Conservation (phyloP, 2,888 invertebrate species). For the Sturmia bella region DNA sequence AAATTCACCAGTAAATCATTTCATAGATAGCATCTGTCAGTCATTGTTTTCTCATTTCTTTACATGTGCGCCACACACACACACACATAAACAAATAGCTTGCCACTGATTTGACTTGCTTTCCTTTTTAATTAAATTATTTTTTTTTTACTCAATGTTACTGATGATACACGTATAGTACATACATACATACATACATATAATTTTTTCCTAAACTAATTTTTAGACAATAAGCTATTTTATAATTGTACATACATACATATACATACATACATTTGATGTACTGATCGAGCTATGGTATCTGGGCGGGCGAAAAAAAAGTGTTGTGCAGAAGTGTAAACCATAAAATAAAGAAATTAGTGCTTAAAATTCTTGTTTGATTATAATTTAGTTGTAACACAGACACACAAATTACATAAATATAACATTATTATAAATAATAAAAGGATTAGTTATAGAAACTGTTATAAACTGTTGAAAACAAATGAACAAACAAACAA, state of each 20-base stretch:
- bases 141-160: constrained; percentile 20
- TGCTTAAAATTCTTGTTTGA: constrained; percentile 42
- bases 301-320: constrained; percentile 20
- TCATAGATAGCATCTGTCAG: constrained; percentile 5
- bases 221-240: constrained; percentile 56
- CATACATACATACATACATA: too few relatives aligned
- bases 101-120: constrained; percentile 34
- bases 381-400: constrained; percentile 47
- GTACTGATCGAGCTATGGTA: constrained; percentile 18
- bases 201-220: constrained; percentile 37
- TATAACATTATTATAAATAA: constrained; percentile 9
- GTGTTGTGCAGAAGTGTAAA: constrained; percentile 26
- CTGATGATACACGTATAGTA: constrained; percentile 3
- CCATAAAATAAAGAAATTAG: constrained; percentile 31
- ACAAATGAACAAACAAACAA: constrained; percentile 12
- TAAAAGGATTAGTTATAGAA: constrained; percentile 40
- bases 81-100: constrained; percentile 25
- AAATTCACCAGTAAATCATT: constrained; percentile 13
- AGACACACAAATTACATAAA: constrained; percentile 32
- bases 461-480: constrained; percentile 50
- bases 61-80: not conserved
- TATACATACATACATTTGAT: constrained; percentile 13
- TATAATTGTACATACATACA: constrained; percentile 35
- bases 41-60: not conserved
- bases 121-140: not conserved